Conservation (phyloP, 2,797 vertebrate genomes). For the Phalanger gymnotis region DNA sequence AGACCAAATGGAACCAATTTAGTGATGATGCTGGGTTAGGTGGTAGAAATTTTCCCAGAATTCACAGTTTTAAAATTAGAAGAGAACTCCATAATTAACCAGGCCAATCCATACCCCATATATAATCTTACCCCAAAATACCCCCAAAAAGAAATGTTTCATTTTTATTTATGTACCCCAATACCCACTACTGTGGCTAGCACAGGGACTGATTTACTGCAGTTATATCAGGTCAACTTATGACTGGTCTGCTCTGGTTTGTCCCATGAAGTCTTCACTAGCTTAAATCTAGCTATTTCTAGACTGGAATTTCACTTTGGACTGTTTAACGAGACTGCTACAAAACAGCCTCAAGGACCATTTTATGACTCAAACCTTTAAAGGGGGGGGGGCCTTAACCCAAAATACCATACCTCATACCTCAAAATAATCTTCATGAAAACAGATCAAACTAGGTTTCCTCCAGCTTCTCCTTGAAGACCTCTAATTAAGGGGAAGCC, state of each 20-base stretch:
- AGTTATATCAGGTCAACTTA: neutral
- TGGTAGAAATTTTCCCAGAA: neutral
- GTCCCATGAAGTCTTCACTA: neutral
- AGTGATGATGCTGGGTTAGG: neutral
- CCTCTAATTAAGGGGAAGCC: neutral
- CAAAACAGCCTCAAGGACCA: neutral
- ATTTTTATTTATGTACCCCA: neutral
- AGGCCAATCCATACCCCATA: neutral
- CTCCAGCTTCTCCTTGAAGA: neutral
- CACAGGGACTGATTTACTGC: neutral
- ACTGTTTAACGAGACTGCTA: neutral
- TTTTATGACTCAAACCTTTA: neutral
- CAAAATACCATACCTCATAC: no score
- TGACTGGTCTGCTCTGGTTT: neutral
- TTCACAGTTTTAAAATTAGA: neutral
- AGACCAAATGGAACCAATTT: neutral
- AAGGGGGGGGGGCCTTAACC: neutral
- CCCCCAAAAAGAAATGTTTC: no score
- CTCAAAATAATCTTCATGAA: neutral
- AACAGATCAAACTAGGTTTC: neutral
- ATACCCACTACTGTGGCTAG: neutral
- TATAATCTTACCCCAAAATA: no score
- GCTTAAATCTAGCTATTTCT: neutral
- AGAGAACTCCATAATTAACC: neutral
- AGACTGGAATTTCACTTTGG: neutral